A percentile compares a stretch with the other conserved stretches of the same genome.
These are phyloP conservation scores for Melospiza georgiana DNA, from an alignment of 2,113 vertebrate genomes.

Conservation along the genomic window DNA sequence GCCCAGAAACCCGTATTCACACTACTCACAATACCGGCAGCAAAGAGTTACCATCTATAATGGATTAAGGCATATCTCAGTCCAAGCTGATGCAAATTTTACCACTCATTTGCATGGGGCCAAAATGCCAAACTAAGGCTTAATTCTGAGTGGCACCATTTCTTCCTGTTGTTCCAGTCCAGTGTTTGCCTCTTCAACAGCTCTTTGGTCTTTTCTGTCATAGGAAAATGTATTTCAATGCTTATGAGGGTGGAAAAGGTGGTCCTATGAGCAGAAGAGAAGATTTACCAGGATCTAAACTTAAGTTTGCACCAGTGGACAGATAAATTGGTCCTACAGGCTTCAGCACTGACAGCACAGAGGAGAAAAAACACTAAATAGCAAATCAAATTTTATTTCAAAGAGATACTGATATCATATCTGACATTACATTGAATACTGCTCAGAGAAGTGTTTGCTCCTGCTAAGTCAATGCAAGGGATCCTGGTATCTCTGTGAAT, in stretches of 20 bases:
- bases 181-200: not conserved
- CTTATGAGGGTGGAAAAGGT: not conserved
- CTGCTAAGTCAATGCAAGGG: not conserved
- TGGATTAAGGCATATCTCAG: not conserved
- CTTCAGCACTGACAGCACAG: not conserved
- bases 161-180: not conserved
- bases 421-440: not conserved
- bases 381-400: not conserved
- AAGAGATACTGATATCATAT: not conserved
- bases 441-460: not conserved
- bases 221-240: not conserved
- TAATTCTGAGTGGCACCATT: not conserved
- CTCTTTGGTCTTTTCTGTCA: not conserved
- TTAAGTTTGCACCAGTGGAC: not conserved
- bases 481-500: not conserved
- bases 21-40: not conserved
- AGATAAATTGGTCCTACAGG: not conserved
- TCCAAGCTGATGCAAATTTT: conserved; percentile 7
- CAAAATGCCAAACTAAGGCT: not conserved
- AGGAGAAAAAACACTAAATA: too few relatives aligned
- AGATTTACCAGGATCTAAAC: not conserved
- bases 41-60: not conserved
- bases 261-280: not conserved
- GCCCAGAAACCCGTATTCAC: conserved; percentile 12
- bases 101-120: not conserved